Evolutionary conservation across 2,888 invertebrate genomes (phyloP), one percentile per base, ranked within the genome.

Genomic region (Lithophane semibrunnea): DNA sequence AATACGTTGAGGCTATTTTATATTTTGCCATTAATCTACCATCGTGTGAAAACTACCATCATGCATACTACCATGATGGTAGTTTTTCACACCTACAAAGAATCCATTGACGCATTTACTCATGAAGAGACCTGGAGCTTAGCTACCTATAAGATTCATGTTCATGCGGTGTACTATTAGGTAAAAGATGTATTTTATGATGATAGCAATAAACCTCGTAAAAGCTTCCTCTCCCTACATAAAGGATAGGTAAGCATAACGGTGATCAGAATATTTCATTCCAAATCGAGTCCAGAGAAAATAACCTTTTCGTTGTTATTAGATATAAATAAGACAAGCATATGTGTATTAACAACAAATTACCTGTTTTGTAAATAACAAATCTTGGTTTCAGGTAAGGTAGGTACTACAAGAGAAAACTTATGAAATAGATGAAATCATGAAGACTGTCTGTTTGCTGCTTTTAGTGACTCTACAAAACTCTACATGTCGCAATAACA

Each of bases 1-100:
- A 79, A 73, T 78, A 83, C 80, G 83, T 75, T 81, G 24, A 73
- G 16, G 65, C 78, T 68, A 76, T 77, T 76, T 73, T 49, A 71
- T 18, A 63, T 75, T 69, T 79, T n/a, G 47, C n/a, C 42, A 44
- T 21, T 61, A 29, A 18, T 8, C 16, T 29, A 60, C 16, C 29
- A 16, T 24, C 2, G 0, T 29, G 42, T 24, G 37, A 61, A 77
- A 66, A 18, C n/a, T 77, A 52, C 49, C 12, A 66, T 49, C 13
- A 58, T 8, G 47, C 4, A 37, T 37, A 4, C 29, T 29, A 29
- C 29, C 37, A 37, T 37, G 4, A 37, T 37, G 37, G 37, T 37
- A 37, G 37, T 37, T 37, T 37, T 37, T 37, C 37, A 37, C 37
- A 37, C 37, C 37, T 29, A 29, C 29, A 29, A 29, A 29, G 29